Conservation (phyloP, 2,888 invertebrate species). For the Diloba caeruleocephala region DNA sequence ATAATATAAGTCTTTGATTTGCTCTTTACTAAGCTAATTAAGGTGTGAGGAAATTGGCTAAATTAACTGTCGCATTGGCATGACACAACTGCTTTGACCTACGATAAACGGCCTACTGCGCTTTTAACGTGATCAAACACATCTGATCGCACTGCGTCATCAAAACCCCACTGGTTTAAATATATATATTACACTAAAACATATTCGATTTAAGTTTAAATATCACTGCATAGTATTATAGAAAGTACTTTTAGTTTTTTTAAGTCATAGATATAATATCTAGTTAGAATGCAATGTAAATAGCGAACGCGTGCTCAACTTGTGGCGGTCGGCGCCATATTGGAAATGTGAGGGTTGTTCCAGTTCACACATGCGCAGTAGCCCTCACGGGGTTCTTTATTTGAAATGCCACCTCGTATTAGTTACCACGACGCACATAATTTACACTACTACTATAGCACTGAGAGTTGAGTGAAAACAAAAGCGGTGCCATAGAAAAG, state of each 20-base stretch:
- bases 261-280: slow-evolving; percentile 37
- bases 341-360: slow-evolving; percentile 78
- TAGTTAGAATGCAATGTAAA: slow-evolving; percentile 64
- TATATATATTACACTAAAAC: slow-evolving; percentile 42
- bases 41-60: slow-evolving; percentile 20
- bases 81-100: slow-evolving; percentile 65
- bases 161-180: slow-evolving; percentile 39
- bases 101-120: slow-evolving; percentile 59
- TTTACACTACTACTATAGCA: slow-evolving; percentile 51
- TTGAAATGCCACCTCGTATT: slow-evolving; percentile 64
- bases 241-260: slow-evolving; percentile 6
- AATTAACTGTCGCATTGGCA: slow-evolving; percentile 59
- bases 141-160: slow-evolving; percentile 77
- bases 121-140: slow-evolving; percentile 69
- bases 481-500: slow-evolving; percentile 53
- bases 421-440: slow-evolving; percentile 50
- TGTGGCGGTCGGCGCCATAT: slow-evolving; percentile 86
- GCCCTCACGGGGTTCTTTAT: slow-evolving; percentile 68
- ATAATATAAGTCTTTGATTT: slow-evolving; percentile 3
- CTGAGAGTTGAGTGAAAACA: slow-evolving; percentile 55
- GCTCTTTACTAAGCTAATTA: slow-evolving; percentile 40
- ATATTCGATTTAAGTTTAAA: slow-evolving; percentile 3
- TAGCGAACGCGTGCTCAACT: slow-evolving; percentile 80
- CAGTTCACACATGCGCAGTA: slow-evolving; percentile 79
- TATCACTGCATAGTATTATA: slow-evolving; percentile 8